Evolutionary conservation across 2,797 vertebrate genomes (phyloP), one percentile per base, ranked within the genome.

Genomic region (Pelobates cultripes): DNA sequence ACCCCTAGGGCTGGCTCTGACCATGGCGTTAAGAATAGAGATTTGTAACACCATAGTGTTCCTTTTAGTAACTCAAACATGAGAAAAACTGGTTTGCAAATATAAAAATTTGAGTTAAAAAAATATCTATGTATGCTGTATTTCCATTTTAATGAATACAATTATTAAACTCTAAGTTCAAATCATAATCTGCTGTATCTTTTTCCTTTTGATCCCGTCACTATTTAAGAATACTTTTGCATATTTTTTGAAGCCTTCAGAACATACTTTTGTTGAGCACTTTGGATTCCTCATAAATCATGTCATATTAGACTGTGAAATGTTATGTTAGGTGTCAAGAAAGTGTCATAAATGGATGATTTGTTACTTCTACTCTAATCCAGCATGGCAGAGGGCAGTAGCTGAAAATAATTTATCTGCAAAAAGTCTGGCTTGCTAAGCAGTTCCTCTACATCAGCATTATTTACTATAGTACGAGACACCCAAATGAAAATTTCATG

Each of bases 251-350:
- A 53, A 77, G 75, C 41, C 14, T 77, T 77, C 44, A 77, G 12
- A 41, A 64, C 7, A 43, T 13, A 47, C 28, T 43, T 64, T 75
- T 64, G 40, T 44, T 40, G 28, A 47, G 3, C 61, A 64, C 14
- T 5, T 43, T 43, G 14, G 15, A 61, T 6, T 73, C 68, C 78
- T 80, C 78, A 80, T 80, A 73, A 80, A 80, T 80, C 78, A 80
- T 80, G 73, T 80, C 15, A 55, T 80, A 67, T 73, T 15, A 43
- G 43, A 53, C 70, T 61, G 60, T 72, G 70, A 73, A 73, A 43
- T 73, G 78, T 73, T 78, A 73, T 80, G 78, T 53, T 67, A 73
- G 17, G 28, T 68, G 70, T 80, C 70, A 73, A 73, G 57, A 77
- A 42, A 43, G 44, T 80, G 70, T 73, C 78, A 80, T 66, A 28